Evolutionary conservation across 2,888 invertebrate species (phyloP).

Genomic region (Rhamphomyia laevipes): DNA sequence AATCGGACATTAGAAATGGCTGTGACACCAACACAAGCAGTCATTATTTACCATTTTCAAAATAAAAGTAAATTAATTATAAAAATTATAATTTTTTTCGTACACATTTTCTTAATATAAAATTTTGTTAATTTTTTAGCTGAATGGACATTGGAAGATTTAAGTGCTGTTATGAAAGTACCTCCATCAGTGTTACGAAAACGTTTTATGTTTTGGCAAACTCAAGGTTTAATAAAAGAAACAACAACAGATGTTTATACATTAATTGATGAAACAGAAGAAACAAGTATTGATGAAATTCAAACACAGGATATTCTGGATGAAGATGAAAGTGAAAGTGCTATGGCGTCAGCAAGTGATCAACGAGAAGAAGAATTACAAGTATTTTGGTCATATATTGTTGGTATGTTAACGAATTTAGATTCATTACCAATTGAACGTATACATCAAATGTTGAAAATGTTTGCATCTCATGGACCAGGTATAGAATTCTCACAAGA

Average conservation of each 20-base stretch:
- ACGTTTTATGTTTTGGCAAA: conserved; percentile 88
- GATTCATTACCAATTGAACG: conserved; percentile 83
- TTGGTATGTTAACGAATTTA: conserved; percentile 92
- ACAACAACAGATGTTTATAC: conserved; percentile 60
- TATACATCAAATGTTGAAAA: conserved; percentile 91
- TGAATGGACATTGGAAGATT: conserved; percentile 77
- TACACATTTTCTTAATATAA: not conserved
- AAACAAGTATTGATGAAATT: conserved; percentile 44
- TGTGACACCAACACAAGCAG: conserved; percentile 87
- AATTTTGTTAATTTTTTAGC: conserved; percentile 35
- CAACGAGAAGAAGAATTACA: conserved; percentile 90
- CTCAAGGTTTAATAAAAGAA: conserved; percentile 77
- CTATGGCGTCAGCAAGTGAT: conserved; percentile 88
- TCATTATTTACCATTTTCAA: conserved; percentile 88
- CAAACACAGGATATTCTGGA: conserved; percentile 55
- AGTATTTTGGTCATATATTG: conserved; percentile 93
- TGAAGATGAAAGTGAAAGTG: conserved; percentile 86
- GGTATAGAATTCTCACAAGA: conserved; percentile 79
- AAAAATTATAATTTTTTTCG: not conserved
- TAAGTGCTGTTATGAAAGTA: conserved; percentile 77
- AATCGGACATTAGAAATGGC: conserved; percentile 66
- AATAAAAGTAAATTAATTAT: conserved; percentile 53
- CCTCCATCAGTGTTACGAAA: conserved; percentile 72
- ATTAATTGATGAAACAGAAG: conserved; percentile 54
- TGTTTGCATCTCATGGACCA: conserved; percentile 91